These are phyloP conservation scores for Zaprionus bogoriensis DNA, from an alignment of 2,888 invertebrate genomes.

Conservation along the genomic window DNA sequence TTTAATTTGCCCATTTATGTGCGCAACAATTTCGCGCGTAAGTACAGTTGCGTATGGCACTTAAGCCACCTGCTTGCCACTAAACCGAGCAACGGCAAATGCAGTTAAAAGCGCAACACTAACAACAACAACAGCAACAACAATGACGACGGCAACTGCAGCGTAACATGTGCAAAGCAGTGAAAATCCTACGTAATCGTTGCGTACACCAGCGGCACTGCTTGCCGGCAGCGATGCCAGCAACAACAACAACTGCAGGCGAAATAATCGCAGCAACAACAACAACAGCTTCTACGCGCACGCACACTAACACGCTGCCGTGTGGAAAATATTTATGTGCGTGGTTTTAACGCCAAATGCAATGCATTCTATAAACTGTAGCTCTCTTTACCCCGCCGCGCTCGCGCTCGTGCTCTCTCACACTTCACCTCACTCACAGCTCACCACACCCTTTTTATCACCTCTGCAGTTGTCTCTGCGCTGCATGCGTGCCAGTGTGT, in stretches of 20 bases:
- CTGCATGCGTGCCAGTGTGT: conserved; percentile 39
- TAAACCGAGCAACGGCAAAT: conserved; percentile 45
- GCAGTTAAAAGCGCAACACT: conserved; percentile 25
- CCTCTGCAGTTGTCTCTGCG: conserved; percentile 8
- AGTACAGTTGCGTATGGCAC: conserved; percentile 25
- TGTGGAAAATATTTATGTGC: conserved; percentile 74
- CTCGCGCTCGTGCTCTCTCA: background rate
- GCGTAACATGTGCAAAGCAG: conserved; percentile 53
- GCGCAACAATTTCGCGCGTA: background rate
- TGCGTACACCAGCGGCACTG: conserved; percentile 40
- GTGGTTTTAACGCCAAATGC: conserved; percentile 71
- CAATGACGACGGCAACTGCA: conserved; percentile 10
- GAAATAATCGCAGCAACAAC: conserved; percentile 12
- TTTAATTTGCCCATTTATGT: background rate
- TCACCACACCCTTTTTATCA: background rate
- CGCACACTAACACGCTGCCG: conserved; percentile 48
- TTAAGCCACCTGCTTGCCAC: conserved; percentile 35
- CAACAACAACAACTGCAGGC: conserved; percentile 23
- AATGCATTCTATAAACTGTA: conserved; percentile 63
- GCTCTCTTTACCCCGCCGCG: background rate
- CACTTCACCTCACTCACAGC: background rate
- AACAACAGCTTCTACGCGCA: conserved; percentile 4
- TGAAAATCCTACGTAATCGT: conserved; percentile 68
- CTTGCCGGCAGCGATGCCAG: conserved; percentile 51
- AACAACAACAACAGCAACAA: conserved; percentile 35